Evolutionary conservation across 2,888 invertebrate species (phyloP), one percentile per base, ranked within the genome.

Genomic region (Epistrophella euchroma): DNA sequence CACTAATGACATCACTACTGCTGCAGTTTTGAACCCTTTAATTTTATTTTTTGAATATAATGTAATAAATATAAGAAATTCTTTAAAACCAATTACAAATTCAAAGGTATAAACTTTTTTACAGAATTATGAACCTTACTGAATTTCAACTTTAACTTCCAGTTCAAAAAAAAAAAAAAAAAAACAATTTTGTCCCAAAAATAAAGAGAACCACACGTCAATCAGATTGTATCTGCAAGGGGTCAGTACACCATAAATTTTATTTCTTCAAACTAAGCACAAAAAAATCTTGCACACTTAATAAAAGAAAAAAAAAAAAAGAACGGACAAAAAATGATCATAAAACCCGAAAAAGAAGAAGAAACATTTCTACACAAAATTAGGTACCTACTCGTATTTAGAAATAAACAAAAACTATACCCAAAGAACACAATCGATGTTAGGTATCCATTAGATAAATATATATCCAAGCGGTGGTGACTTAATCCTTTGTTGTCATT

Each of bases 401-500:
- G 32, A 56, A 62, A 64, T 70, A 52, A 80, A 43, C 58, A 80
- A 64, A 56, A 40, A 15, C 32, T 32, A 32, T 40, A 52, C 74
- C 55, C 52, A 75, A 60, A 73, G 58, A 80, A 85, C 76, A 66
- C 85, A 73, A 77, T 80, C 80, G 75, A 76, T 72, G 80, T 80
- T 52, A 52, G 11, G 5, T 50, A 50, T 85, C 85, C 85, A 81
- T 74, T 77, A 81, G 77, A 82, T 86, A 50, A 68, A 52, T 13
- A 35, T 6, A 6, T 78, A 81, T 86, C 73, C 81, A 74, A 64
- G 62, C 82, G 82, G 28, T 37, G 35, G 37, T 50, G 52, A 82
- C 77, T 86, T 82, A 86, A 86, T 86, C 86, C 86, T 82, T 86
- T 82, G 85, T 86, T 82, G 85, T 86, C 77, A 78, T 71, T 82